Evolutionary conservation across 2,113 vertebrate species (phyloP).

Genomic region (Cryptomyrus ogoouensis): DNA sequence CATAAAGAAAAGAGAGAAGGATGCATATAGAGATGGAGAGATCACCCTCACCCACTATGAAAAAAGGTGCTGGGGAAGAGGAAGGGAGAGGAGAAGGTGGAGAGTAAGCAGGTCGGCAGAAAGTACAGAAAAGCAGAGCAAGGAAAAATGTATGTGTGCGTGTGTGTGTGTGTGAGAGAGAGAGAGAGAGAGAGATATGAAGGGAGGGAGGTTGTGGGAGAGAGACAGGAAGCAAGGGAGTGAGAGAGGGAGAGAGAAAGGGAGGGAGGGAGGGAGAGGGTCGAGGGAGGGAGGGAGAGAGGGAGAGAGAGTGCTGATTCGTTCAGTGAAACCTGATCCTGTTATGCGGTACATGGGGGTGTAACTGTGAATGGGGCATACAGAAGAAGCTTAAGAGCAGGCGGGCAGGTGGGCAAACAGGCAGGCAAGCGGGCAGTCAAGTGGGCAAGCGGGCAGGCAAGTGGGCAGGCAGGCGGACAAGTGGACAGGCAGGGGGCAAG

Average conservation of each 20-base stretch:
- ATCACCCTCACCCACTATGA: neutral
- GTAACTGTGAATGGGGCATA: neutral
- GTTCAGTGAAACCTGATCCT: slow-evolving; percentile 24
- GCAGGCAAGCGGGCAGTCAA: neutral
- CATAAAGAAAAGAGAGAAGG: neutral
- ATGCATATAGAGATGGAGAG: neutral
- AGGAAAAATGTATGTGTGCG: slow-evolving; percentile 10
- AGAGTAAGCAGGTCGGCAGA: slow-evolving; percentile 10
- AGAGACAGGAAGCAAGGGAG: too few relatives aligned
- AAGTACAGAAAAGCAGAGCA: neutral
- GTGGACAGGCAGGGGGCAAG: neutral
- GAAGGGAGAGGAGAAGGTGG: neutral
- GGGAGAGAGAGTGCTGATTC: slow-evolving; percentile 7
- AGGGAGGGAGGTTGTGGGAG: neutral
- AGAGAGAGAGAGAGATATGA: neutral
- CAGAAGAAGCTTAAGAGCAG: neutral
- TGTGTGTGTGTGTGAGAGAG: neutral
- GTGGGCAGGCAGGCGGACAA: neutral
- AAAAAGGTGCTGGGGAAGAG: neutral
- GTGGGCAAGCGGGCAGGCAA: neutral
- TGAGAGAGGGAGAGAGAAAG: neutral
- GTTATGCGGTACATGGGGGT: slow-evolving; percentile 27
- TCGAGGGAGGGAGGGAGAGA: neutral
- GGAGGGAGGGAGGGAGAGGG: neutral
- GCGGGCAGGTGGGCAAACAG: neutral